Percentiles rank a stretch among this genome's conserved stretches.
Conservation (phyloP, 2,113 vertebrate genomes). For the Athene noctua region DNA sequence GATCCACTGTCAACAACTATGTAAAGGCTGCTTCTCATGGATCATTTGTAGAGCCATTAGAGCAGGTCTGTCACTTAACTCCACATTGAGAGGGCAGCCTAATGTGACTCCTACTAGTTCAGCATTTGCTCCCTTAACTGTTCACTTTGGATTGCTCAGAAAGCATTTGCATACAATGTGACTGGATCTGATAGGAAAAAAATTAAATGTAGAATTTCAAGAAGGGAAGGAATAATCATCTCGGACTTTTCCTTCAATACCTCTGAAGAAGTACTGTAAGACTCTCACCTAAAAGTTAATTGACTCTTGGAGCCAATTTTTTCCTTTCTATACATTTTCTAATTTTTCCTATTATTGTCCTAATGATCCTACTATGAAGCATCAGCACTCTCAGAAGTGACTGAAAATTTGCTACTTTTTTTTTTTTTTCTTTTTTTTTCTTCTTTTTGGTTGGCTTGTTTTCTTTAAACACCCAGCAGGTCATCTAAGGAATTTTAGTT, state of each 20-base stretch:
- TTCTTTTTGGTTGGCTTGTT: accelerated
- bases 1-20: background rate
- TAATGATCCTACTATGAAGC: background rate
- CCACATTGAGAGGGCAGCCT: background rate
- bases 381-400: background rate
- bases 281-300: background rate
- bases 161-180: background rate
- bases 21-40: background rate
- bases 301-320: background rate
- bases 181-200: background rate
- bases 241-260: background rate
- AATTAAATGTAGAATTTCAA: background rate
- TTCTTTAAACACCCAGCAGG: background rate
- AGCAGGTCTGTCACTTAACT: background rate
- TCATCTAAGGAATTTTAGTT: background rate
- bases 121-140: background rate
- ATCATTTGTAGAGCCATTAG: background rate
- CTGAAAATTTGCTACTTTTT: background rate
- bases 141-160: background rate
- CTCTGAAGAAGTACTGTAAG: background rate
- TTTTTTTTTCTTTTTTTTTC: too few species aligned
- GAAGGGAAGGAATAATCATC: background rate
- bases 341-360: background rate
- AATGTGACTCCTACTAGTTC: background rate
- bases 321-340: background rate